Conservation (phyloP, 2,113 vertebrate species). For the Motacilla tschutschensis region DNA sequence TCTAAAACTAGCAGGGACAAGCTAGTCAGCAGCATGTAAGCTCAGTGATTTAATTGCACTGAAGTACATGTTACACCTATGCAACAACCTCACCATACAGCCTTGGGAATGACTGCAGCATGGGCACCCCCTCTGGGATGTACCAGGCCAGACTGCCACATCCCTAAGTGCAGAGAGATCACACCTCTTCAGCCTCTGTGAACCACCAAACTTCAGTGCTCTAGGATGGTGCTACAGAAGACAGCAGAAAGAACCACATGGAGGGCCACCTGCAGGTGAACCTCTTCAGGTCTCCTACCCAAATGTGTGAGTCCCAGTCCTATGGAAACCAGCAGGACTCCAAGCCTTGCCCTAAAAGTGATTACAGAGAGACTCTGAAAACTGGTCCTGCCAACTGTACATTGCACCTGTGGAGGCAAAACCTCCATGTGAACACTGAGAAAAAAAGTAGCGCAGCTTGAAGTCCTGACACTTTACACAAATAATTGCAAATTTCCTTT, state of each 20-base stretch:
- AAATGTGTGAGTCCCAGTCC: neutral
- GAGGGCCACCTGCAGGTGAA: neutral
- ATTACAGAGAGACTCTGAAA: neutral
- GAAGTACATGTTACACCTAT: neutral
- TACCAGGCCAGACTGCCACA: neutral
- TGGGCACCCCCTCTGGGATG: neutral
- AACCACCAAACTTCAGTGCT: neutral
- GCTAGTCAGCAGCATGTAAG: neutral
- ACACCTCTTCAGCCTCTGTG: neutral
- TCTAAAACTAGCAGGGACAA: neutral
- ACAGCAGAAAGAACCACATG: neutral
- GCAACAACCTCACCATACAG: neutral
- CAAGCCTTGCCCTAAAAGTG: neutral
- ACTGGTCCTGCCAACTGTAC: neutral
- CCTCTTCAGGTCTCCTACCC: neutral
- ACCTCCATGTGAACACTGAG: neutral
- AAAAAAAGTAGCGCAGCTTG: neutral
- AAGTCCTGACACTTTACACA: neutral
- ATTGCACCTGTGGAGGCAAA: neutral
- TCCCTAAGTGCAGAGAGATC: fast-evolving
- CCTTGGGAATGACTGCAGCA: neutral
- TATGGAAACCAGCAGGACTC: neutral
- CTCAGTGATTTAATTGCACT: neutral
- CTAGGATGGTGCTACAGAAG: neutral
- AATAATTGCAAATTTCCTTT: neutral